A percentile compares a stretch with the other conserved stretches of the same genome.
These are phyloP conservation scores for Danio kyathit DNA, from an alignment of 2,797 vertebrate species.

Conservation along the genomic window DNA sequence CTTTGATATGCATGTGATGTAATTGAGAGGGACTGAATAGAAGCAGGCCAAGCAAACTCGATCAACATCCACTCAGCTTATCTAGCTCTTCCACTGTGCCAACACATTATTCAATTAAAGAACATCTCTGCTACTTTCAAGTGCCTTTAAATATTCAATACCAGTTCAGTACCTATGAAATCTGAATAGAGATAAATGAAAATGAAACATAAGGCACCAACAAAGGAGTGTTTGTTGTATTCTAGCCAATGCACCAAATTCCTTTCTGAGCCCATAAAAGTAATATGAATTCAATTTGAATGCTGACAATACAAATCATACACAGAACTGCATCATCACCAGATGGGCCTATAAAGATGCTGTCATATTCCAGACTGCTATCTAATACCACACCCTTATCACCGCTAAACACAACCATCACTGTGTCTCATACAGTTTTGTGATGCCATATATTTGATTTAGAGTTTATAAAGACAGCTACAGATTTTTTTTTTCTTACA, in stretches of 20 bases:
- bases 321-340: neutral
- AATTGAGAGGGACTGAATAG: conserved; percentile 46
- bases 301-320: neutral
- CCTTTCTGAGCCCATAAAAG: neutral
- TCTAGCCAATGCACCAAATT: neutral
- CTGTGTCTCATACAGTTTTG: neutral
- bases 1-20: conserved; percentile 42
- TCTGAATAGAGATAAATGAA: neutral
- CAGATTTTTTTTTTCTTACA: neutral
- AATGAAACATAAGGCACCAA: neutral
- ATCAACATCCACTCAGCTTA: conserved; percentile 43
- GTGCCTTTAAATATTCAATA: neutral
- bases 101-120: conserved; percentile 22
- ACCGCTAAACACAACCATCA: neutral
- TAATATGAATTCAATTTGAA: neutral
- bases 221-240: neutral
- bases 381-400: conserved; percentile 25
- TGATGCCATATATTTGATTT: neutral
- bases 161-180: neutral
- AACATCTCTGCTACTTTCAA: neutral
- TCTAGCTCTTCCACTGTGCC: neutral
- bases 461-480: neutral
- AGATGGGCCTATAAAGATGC: neutral
- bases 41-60: conserved; percentile 47
- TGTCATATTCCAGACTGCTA: conserved; percentile 18